These are phyloP conservation scores for Popillia japonica DNA, from an alignment of 1,140 invertebrate genomes.

Conservation along the genomic window DNA sequence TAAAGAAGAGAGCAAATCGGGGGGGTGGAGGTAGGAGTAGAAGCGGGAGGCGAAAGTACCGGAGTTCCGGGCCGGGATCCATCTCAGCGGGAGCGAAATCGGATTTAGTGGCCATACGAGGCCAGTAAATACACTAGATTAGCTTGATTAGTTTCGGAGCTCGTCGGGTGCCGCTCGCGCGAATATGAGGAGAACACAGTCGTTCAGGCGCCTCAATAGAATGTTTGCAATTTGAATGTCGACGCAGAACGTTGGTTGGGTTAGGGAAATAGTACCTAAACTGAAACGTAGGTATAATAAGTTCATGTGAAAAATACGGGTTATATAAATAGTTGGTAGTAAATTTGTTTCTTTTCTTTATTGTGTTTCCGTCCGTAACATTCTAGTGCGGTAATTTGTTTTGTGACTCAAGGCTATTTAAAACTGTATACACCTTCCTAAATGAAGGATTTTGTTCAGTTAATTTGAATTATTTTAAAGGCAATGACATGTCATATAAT, in stretches of 20 bases:
- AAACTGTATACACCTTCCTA: too few relatives aligned
- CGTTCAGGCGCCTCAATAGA: not conserved
- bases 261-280: too few relatives aligned
- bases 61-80: conserved; percentile 5
- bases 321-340: too few relatives aligned
- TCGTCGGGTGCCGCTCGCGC: not conserved
- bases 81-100: conserved; percentile 46
- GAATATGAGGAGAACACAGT: not conserved
- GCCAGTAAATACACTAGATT: conserved; percentile 52
- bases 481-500: too few relatives aligned
- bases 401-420: too few relatives aligned
- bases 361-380: too few relatives aligned
- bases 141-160: conserved; percentile 47
- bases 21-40: not conserved
- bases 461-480: too few relatives aligned
- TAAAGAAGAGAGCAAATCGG: not conserved
- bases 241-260: not conserved
- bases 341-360: too few relatives aligned
- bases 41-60: not conserved
- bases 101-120: conserved; percentile 51
- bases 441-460: too few relatives aligned
- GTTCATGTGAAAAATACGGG: too few relatives aligned
- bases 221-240: conserved; percentile 13
- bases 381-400: too few relatives aligned
- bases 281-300: too few relatives aligned